These are phyloP conservation scores for Athetis lepigone DNA, from an alignment of 2,888 invertebrate species.

Conservation along the genomic window DNA sequence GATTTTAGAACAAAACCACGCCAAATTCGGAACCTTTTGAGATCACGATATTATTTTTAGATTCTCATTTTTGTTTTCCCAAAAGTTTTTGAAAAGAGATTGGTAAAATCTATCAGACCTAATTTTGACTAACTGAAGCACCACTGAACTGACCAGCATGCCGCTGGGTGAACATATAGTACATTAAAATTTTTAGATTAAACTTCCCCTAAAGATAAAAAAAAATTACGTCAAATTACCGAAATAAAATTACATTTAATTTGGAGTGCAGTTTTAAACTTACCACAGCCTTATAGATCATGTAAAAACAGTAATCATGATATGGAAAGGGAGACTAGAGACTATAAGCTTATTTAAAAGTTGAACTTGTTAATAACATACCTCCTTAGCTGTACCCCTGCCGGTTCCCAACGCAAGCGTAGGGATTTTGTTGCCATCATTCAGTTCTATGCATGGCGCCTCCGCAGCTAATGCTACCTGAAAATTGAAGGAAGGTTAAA, in stretches of 20 bases:
- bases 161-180: too few species aligned
- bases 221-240: too few species aligned
- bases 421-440: conserved; percentile 85
- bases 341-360: too few species aligned
- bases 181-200: too few species aligned
- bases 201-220: too few species aligned
- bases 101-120: neutral
- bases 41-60: neutral
- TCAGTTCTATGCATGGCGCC: conserved; percentile 78
- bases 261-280: too few species aligned
- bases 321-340: too few species aligned
- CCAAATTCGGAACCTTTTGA: neutral
- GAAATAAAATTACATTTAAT: too few species aligned
- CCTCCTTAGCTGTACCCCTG: conserved; percentile 80
- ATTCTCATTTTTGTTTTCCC: neutral
- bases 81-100: neutral
- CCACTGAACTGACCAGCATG: too few species aligned
- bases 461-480: conserved; percentile 71
- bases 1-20: neutral
- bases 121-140: neutral
- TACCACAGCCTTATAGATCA: too few species aligned
- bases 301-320: too few species aligned
- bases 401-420: conserved; percentile 86
- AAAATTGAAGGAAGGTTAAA: conserved; percentile 36
- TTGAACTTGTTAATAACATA: conserved; percentile 53